Evolutionary conservation across 2,113 vertebrate genomes (phyloP).

Genomic region (Rattus rattus): DNA sequence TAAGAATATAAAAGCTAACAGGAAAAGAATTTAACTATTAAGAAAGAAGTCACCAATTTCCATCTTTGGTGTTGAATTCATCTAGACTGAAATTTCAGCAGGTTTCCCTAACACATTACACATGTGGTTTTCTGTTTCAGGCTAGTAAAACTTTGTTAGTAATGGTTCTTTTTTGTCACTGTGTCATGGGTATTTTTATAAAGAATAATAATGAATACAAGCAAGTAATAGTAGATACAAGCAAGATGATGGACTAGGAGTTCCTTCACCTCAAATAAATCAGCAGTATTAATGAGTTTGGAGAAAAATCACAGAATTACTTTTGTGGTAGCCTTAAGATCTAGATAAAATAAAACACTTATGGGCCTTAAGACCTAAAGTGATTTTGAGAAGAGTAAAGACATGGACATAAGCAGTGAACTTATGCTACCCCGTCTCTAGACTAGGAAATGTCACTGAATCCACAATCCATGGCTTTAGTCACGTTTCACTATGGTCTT

Average conservation of each 20-base stretch:
- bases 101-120: not conserved
- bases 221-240: not conserved
- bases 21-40: not conserved
- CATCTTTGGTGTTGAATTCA: slow-evolving; percentile 19
- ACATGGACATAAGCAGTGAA: not conserved
- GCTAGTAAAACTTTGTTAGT: not conserved
- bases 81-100: slow-evolving; percentile 31
- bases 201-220: not conserved
- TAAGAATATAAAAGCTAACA: not conserved
- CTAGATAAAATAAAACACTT: not conserved
- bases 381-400: not conserved
- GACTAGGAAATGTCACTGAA: not conserved
- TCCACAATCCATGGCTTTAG: not conserved
- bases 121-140: not conserved
- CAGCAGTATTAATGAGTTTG: not conserved
- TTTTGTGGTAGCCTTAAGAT: not conserved
- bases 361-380: not conserved
- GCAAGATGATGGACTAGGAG: not conserved
- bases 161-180: not conserved
- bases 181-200: not conserved
- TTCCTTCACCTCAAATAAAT: not conserved
- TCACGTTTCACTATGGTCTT: no score
- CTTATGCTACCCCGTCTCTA: not conserved
- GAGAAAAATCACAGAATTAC: not conserved
- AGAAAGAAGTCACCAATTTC: slow-evolving; percentile 51